Evolutionary conservation across 2,113 vertebrate genomes (phyloP), one percentile per base, ranked within the genome.

Genomic region (Sinocyclocheilus rhinocerous): DNA sequence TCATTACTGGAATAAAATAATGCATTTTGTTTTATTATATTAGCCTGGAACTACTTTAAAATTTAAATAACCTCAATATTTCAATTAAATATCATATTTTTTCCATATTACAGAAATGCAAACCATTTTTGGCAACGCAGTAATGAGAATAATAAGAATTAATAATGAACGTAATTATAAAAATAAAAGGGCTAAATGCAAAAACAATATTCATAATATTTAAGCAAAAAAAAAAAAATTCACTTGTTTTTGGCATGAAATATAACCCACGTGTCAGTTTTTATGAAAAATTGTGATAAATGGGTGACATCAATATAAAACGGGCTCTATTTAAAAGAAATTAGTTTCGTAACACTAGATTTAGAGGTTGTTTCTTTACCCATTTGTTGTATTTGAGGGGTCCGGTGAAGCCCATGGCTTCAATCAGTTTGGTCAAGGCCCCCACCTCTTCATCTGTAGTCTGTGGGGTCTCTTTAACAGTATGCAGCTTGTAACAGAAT

Each of bases 361-460:
- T 24, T 8, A 52, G 29, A 36, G 18, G 9, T 13, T 29, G 18
- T 15, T 86, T 29, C 52, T 91, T 97, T 95, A 99, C 98, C 98
- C 98, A 99, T 97, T 97, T 98, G 94, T 95, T 99, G 89, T 99
- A 99, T 89, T 98, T 99, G 91, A 99, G 95, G 2, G 97, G 95
- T 86, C 97, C 97, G 0, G 97, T 98, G 94, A 99, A 99, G 83
- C 97, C 98, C 95, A 99, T 94, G 86, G 97, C 97, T 94, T 99
- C 98, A n/a, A 99, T 96, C 75, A 99, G 94, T 92, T 96, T 99
- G 0, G 97, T 99, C 89, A 99, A 96, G 63, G 95, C 83, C 13
- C 97, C 95, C 57, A 98, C 96, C 88, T 98, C 97, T 87, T 99
- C 97, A 57, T 97, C 97, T 39, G 92, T 84, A 63, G 96, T 91